Conservation (phyloP, 2,888 invertebrate species). For the Lithophane ornitopus region DNA sequence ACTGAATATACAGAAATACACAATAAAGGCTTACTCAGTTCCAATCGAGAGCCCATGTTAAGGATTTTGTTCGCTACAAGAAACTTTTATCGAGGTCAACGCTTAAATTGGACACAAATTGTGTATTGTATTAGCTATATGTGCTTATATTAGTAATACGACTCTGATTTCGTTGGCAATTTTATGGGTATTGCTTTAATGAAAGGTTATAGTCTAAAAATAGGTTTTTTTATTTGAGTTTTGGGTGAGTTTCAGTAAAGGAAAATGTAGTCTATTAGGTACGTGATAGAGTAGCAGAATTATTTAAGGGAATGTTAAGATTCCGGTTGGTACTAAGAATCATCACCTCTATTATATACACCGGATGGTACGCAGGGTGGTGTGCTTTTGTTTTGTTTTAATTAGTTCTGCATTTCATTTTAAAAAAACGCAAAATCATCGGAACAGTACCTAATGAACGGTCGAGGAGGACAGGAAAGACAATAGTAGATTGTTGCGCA, state of each 20-base stretch:
- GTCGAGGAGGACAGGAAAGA: background rate
- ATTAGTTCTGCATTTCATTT: background rate
- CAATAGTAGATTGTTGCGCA: no score
- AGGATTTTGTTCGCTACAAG: constrained; percentile 42
- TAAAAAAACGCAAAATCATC: background rate
- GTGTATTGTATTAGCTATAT: constrained; percentile 39
- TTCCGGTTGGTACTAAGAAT: background rate
- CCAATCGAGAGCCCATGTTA: constrained; percentile 28
- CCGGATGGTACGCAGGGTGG: background rate
- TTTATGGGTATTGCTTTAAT: constrained; percentile 7
- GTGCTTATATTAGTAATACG: constrained; percentile 23
- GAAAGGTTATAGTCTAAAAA: background rate
- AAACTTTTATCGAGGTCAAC: constrained; percentile 53
- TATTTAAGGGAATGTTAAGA: background rate
- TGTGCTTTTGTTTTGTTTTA: background rate
- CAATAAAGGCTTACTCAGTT: constrained; percentile 32
- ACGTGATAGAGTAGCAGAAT: no score
- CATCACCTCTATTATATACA: background rate
- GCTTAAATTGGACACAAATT: constrained; percentile 52
- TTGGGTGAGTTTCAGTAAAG: background rate
- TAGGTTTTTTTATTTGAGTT: background rate
- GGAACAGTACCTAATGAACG: no score
- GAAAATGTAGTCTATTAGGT: background rate
- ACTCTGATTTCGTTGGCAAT: constrained; percentile 27
- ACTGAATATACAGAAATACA: constrained; percentile 26